Evolutionary conservation across 1,140 invertebrate genomes (phyloP).

Genomic region (Leptinotarsa lineolata): DNA sequence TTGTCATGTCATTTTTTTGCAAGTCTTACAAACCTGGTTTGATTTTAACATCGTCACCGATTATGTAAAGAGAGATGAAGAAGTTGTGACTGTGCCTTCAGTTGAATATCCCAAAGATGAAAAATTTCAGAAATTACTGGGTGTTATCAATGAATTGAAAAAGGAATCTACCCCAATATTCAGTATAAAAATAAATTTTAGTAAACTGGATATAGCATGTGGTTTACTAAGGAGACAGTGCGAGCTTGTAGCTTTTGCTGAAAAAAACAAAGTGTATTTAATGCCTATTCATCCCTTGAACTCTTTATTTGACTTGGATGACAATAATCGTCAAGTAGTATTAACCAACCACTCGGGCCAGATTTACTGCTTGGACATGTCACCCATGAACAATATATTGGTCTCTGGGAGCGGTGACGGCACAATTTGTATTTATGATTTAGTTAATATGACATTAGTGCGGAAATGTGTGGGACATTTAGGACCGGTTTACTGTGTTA

Average conservation of each 20-base stretch:
- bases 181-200: slow-evolving; percentile 43
- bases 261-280: slow-evolving; percentile 45
- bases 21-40: slow-evolving; percentile 52
- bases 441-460: slow-evolving; percentile 36
- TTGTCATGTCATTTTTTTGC: slow-evolving; percentile 50
- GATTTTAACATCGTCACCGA: slow-evolving; percentile 41
- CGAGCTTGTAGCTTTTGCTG: slow-evolving; percentile 46
- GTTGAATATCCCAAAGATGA: slow-evolving; percentile 3
- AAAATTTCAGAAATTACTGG: slow-evolving; percentile 32
- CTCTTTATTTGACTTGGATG: slow-evolving; percentile 19
- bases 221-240: slow-evolving; percentile 45
- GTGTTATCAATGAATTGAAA: slow-evolving; percentile 38
- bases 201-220: slow-evolving; percentile 45
- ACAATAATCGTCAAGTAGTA: slow-evolving; percentile 41
- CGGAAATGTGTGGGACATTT: slow-evolving; percentile 72
- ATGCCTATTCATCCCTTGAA: slow-evolving; percentile 41
- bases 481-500: slow-evolving; percentile 85
- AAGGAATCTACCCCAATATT: slow-evolving; percentile 42
- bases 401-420: slow-evolving; percentile 49
- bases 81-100: slow-evolving; percentile 6
- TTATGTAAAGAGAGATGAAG: slow-evolving; percentile 28
- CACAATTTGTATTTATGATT: slow-evolving; percentile 44
- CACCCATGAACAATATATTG: slow-evolving; percentile 38
- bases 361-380: slow-evolving; percentile 46
- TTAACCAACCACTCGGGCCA: slow-evolving; percentile 46